phyloP scores from a whole-genome alignment of 2,888 invertebrate genomes.

The Drosophila hamatofila region DNA sequence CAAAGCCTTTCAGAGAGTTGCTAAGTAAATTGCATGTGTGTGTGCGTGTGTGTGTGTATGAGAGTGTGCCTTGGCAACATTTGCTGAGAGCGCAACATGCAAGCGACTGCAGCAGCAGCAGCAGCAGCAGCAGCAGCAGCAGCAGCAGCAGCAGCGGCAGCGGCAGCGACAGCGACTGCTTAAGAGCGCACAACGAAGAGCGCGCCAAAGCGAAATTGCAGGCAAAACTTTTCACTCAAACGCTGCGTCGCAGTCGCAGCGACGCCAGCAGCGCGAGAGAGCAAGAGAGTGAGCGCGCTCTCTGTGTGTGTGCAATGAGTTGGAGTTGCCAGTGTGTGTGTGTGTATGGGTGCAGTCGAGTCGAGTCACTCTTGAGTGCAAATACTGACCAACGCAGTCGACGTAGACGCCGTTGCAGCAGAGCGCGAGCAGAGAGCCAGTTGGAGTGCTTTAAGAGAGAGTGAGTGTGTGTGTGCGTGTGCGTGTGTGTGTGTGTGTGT shows the following conservation, averaged over 20 bases:
- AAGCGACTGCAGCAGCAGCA: constrained; percentile 44
- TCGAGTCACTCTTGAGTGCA: constrained; percentile 51
- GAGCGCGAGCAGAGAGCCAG: not conserved
- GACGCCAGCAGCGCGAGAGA: constrained; percentile 11
- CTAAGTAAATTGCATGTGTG: not conserved
- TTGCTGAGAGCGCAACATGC: constrained; percentile 50
- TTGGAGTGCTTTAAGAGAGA: not conserved
- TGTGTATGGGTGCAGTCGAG: constrained; percentile 39
- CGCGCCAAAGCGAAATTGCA: constrained; percentile 30
- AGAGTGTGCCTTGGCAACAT: constrained; percentile 59
- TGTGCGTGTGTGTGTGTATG: constrained; percentile 18
- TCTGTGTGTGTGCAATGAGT: constrained; percentile 9
- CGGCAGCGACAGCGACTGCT: constrained; percentile 31
- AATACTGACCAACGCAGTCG: constrained; percentile 54
- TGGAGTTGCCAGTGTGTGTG: constrained; percentile 32
- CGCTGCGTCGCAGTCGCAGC: constrained; percentile 40
- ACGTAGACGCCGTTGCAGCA: constrained; percentile 9
- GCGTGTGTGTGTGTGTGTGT: not conserved
- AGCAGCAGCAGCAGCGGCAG: constrained; percentile 38
- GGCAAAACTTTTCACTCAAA: constrained; percentile 56
- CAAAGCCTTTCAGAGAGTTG: constrained; percentile 48
- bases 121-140: constrained; percentile 23
- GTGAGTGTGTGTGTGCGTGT: not conserved
- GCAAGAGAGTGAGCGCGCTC: constrained; percentile 4
- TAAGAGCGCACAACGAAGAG: constrained; percentile 46